Evolutionary conservation across 92 coral and sea anemone species (phyloP).

Genomic region (Chrysogorgia sp.): DNA sequence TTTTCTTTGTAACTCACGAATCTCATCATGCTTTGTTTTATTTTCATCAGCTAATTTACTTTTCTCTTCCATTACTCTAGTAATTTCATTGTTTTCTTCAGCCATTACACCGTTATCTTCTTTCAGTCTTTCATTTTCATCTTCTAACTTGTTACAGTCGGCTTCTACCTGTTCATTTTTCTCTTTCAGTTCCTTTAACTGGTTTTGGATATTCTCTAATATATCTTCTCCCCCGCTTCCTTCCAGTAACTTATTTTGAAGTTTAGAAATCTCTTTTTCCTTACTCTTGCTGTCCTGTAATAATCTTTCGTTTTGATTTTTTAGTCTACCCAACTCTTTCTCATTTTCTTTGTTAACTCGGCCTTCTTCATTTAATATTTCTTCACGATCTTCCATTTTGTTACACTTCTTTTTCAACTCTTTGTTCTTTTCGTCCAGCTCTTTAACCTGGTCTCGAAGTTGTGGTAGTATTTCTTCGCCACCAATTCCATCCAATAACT

Average conservation of each 20-base stretch:
- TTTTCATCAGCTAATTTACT: slow-evolving; percentile 55
- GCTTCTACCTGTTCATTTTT: slow-evolving; percentile 63
- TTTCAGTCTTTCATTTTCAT: slow-evolving; percentile 54
- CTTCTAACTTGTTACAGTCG: background rate
- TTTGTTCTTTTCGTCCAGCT: slow-evolving; percentile 5
- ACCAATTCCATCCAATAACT: slow-evolving; percentile 6
- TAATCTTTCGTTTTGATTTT: slow-evolving; percentile 53
- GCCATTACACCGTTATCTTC: slow-evolving; percentile 48
- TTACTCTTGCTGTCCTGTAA: background rate
- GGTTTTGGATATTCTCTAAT: slow-evolving; percentile 60
- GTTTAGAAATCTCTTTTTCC: background rate
- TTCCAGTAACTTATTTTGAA: slow-evolving; percentile 4
- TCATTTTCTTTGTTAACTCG: slow-evolving; percentile 61
- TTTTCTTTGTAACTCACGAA: slow-evolving; percentile 6
- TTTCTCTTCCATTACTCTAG: slow-evolving; percentile 56
- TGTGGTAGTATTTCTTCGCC: slow-evolving; percentile 7
- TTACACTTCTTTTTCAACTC: background rate
- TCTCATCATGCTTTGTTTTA: background rate
- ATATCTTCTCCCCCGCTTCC: slow-evolving; percentile 56
- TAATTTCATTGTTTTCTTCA: slow-evolving; percentile 17
- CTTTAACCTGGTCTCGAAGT: background rate
- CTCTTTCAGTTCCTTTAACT: slow-evolving; percentile 58
- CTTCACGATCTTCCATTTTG: slow-evolving; percentile 56
- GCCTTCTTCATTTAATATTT: slow-evolving; percentile 68
- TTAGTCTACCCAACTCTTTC: slow-evolving; percentile 61